Evolutionary conservation across 2,888 invertebrate genomes (phyloP).

Genomic region (Pterostichus madidus): DNA sequence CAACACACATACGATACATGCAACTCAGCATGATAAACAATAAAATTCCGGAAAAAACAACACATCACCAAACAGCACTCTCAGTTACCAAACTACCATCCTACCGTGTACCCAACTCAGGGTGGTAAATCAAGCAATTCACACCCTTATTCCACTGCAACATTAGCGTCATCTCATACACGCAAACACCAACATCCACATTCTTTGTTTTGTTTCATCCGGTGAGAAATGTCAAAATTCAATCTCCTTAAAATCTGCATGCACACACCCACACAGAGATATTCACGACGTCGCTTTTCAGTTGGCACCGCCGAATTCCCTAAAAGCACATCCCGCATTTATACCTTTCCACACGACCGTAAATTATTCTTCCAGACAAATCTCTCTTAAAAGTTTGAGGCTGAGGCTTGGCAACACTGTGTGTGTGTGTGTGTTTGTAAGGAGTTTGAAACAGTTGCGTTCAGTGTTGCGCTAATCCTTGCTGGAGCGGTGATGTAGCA

Average conservation of each 20-base stretch:
- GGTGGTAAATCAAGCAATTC: conserved; percentile 2
- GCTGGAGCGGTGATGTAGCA: background rate
- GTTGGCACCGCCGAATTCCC: conserved; percentile 34
- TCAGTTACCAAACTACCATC: background rate
- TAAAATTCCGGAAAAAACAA: conserved; percentile 3
- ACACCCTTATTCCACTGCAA: background rate
- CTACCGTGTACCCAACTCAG: background rate
- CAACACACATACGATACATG: conserved; percentile 2
- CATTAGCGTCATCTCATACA: background rate
- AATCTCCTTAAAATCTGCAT: conserved; percentile 17
- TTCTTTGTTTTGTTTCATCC: background rate
- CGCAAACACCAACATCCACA: background rate
- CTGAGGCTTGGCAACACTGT: conserved; percentile 15
- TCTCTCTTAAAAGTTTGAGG: conserved; percentile 63
- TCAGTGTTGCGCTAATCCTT: conserved; percentile 36
- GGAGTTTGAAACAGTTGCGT: conserved; percentile 17
- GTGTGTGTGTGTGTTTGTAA: background rate
- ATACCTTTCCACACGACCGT: conserved; percentile 60
- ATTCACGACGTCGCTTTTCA: background rate
- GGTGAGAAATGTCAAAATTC: conserved; percentile 24
- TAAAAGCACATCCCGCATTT: conserved; percentile 57
- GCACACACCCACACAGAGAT: background rate
- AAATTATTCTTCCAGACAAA: conserved; percentile 66
- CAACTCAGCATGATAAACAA: conserved; percentile 26
- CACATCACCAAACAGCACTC: background rate